phyloP scores from a whole-genome alignment of 2,888 invertebrate genomes.

The Electrophaes corylata region DNA sequence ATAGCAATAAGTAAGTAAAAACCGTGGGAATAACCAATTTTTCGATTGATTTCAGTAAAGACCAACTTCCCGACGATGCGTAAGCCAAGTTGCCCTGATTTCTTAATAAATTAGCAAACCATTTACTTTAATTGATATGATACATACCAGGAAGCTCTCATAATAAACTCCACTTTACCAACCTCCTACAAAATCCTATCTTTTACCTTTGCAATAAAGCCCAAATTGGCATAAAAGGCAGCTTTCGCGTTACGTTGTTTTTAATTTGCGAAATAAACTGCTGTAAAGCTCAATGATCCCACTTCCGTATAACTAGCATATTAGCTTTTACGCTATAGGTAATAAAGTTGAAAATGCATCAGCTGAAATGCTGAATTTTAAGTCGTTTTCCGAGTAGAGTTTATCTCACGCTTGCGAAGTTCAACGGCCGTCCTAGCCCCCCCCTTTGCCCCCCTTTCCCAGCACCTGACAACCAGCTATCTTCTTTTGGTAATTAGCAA shows the following conservation, averaged over 20 bases:
- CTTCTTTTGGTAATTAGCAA: slow-evolving; percentile 75
- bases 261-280: slow-evolving; percentile 57
- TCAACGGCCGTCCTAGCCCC: slow-evolving; percentile 81
- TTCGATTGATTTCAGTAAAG: not conserved
- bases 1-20: not conserved
- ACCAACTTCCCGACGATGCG: not conserved
- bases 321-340: slow-evolving; percentile 42
- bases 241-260: slow-evolving; percentile 48
- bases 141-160: slow-evolving; percentile 74
- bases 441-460: slow-evolving; percentile 24
- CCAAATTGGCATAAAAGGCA: slow-evolving; percentile 33
- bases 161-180: slow-evolving; percentile 58
- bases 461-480: slow-evolving; percentile 58
- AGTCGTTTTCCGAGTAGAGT: slow-evolving; percentile 46
- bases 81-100: slow-evolving; percentile 53
- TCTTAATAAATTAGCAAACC: slow-evolving; percentile 75
- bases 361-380: slow-evolving; percentile 43
- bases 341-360: slow-evolving; percentile 50
- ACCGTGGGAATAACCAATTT: not conserved
- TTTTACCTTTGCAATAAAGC: slow-evolving; percentile 34
- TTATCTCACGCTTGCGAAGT: slow-evolving; percentile 59
- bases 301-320: slow-evolving; percentile 54
- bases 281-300: slow-evolving; percentile 81
- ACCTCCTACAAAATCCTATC: slow-evolving; percentile 40
- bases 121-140: slow-evolving; percentile 77